A percentile compares a stretch with the other conserved stretches of the same genome.
phyloP scores from a whole-genome alignment of 2,888 invertebrate genomes.

The Alviniconcha strummeri region DNA sequence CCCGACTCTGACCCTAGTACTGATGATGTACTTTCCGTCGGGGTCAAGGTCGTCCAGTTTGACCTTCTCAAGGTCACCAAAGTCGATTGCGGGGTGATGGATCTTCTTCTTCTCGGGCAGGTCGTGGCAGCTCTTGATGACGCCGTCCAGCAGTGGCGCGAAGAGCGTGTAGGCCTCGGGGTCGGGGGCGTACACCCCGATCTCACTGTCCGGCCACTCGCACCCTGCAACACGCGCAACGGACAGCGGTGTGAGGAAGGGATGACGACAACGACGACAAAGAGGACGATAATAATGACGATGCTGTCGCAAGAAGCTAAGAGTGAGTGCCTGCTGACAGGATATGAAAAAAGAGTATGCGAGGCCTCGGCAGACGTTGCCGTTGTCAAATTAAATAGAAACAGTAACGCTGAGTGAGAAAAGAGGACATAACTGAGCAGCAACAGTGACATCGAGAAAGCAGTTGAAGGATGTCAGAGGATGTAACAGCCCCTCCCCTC shows the following conservation, averaged over 20 bases:
- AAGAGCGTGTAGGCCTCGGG: constrained; percentile 64
- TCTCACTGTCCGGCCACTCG: constrained; percentile 91
- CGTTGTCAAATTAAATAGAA: too few species aligned
- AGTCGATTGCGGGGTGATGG: constrained; percentile 81
- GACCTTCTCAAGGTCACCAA: constrained; percentile 90
- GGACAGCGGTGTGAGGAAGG: neutral
- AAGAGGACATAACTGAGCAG: too few species aligned
- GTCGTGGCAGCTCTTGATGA: constrained; percentile 74
- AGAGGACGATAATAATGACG: neutral
- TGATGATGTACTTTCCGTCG: constrained; percentile 82
- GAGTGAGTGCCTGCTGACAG: too few species aligned
- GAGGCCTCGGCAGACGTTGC: too few species aligned
- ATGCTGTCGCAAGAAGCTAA: neutral
- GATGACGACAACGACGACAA: neutral
- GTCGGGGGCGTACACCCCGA: constrained; percentile 64
- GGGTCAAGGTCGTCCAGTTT: constrained; percentile 87
- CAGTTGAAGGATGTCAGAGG: too few species aligned
- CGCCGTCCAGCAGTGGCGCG: constrained; percentile 55
- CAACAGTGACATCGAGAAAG: too few species aligned
- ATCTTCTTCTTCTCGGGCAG: constrained; percentile 45
- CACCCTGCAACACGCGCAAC: constrained; percentile 48
- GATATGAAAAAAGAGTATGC: too few species aligned
- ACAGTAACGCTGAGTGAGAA: too few species aligned
- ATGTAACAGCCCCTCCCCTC: too few species aligned
- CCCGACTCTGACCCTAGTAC: constrained; percentile 66